Evolutionary conservation across 2,113 vertebrate species (phyloP), one percentile per base, ranked within the genome.

Genomic region (Percina caprodes): DNA sequence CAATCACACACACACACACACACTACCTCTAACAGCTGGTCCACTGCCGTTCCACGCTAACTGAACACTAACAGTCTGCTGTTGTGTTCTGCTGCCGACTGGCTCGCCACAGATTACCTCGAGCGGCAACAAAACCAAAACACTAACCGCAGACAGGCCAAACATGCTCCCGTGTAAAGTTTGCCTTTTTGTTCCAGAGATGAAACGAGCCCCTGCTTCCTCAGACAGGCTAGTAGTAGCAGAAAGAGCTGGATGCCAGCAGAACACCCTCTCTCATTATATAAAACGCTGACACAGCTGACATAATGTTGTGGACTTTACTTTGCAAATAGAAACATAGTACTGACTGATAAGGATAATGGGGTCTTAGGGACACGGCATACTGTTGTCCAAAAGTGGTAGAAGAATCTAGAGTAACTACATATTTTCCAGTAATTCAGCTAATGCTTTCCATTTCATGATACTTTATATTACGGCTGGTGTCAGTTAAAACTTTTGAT

Each of bases 1-100:
- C n/a, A n/a, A n/a, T n/a, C 2, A 30, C 30, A 30, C 30, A 30
- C 2, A 30, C 30, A 30, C 30, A 3, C 30, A 30, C 58, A 51
- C 16, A 23, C n/a, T 90, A 91, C 84, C 89, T 81, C 54, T 21
- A 16, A 15, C 67, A 56, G 45, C 15, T 3, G 9, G 2, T 46
- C 9, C 66, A 7, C 66, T 82, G 74, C 16, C 24, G 84, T 79
- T 86, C 21, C 54, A 5, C 0, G 83, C 62, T 58, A 66, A 11
- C 78, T 87, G 85, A 45, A 86, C 74, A 14, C 78, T 71, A 0
- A 86, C 88, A 59, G 61, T 68, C 48, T 49, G 2, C 59, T 18
- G 18, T 1, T 11, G 35, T 39, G 33, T 35, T 35, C 33, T 39
- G 39, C 7, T 10, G 39, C 8, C 39, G 9, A 39, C 39, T 30